phyloP scores from a whole-genome alignment of 2,888 invertebrate species.

The Andrena minutula region DNA sequence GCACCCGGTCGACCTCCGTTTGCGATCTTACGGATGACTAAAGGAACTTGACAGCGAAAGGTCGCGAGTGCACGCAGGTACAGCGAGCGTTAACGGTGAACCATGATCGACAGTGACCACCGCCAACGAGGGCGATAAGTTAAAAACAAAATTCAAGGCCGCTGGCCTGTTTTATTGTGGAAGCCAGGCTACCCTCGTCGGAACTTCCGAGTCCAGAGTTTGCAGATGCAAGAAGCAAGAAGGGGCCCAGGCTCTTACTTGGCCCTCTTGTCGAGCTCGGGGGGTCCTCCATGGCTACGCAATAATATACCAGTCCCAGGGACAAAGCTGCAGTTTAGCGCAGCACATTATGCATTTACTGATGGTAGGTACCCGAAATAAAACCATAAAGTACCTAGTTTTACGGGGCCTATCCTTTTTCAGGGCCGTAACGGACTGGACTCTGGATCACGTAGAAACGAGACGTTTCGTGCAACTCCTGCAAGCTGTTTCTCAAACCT shows the following conservation, averaged over 20 bases:
- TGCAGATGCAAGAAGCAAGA: slow-evolving; percentile 70
- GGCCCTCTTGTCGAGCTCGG: slow-evolving; percentile 52
- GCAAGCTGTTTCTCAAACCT: not conserved
- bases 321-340: slow-evolving; percentile 81
- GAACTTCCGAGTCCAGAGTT: slow-evolving; percentile 64
- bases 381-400: slow-evolving; percentile 80
- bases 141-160: slow-evolving; percentile 62
- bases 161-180: slow-evolving; percentile 60
- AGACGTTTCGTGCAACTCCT: not conserved
- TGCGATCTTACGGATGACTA: not conserved
- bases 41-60: not conserved
- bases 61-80: slow-evolving; percentile 15
- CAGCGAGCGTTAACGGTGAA: slow-evolving; percentile 38
- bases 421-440: slow-evolving; percentile 66
- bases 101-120: slow-evolving; percentile 27
- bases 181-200: slow-evolving; percentile 62
- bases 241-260: slow-evolving; percentile 48
- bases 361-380: slow-evolving; percentile 78
- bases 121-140: slow-evolving; percentile 38
- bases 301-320: slow-evolving; percentile 81
- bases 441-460: slow-evolving; percentile 12
- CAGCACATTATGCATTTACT: slow-evolving; percentile 78
- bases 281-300: slow-evolving; percentile 70
- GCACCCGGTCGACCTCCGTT: not conserved
- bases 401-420: slow-evolving; percentile 72